A percentile compares a stretch with the other conserved stretches of the same genome.
Conservation (phyloP, 2,113 vertebrate genomes). For the Cyanoderma ruficeps region DNA sequence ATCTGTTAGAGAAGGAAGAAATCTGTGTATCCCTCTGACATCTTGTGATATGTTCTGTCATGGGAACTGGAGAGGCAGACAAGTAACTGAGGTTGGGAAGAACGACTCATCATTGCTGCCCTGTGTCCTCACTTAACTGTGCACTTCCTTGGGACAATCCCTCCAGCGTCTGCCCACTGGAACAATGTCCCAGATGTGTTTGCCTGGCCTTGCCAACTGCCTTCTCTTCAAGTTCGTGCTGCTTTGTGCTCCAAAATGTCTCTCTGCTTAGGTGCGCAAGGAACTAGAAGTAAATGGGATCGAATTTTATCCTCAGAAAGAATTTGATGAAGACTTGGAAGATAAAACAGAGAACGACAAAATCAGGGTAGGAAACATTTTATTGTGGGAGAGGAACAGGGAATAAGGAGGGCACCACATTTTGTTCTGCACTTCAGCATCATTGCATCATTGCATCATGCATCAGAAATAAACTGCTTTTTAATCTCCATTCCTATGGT, state of each 20-base stretch:
- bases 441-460: neutral
- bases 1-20: neutral
- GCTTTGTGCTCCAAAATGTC: slow-evolving; percentile 24
- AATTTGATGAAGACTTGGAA: slow-evolving; percentile 96
- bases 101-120: neutral
- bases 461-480: neutral
- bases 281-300: slow-evolving; percentile 91
- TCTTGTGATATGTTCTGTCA: neutral
- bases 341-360: slow-evolving; percentile 98
- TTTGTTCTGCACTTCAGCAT: neutral
- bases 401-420: neutral
- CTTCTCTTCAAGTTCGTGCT: neutral
- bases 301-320: slow-evolving; percentile 96
- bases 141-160: neutral
- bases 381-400: neutral
- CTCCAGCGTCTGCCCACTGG: neutral
- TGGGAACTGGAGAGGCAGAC: neutral
- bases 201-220: neutral
- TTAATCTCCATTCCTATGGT: neutral
- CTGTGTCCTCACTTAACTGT: neutral
- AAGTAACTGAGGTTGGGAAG: neutral
- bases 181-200: neutral
- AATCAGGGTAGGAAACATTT: slow-evolving; percentile 85
- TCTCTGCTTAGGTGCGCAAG: slow-evolving; percentile 85
- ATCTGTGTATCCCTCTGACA: neutral